Evolutionary conservation across 2,797 vertebrate species (phyloP).

Genomic region (Uromys caudimaculatus): DNA sequence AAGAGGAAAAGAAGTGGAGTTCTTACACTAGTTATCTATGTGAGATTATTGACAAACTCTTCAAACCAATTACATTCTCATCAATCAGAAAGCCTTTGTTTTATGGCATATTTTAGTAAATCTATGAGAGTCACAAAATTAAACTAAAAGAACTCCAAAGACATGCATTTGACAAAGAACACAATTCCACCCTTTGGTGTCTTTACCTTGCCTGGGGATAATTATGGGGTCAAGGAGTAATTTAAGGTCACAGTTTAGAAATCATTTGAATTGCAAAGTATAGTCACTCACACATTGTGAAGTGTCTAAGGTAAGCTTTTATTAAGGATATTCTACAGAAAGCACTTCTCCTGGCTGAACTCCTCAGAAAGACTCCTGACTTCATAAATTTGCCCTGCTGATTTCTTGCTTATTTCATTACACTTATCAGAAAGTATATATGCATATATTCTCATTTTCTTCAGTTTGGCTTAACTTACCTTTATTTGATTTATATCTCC

Average conservation of each 20-base stretch:
- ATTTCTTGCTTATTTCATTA: background rate
- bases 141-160: background rate
- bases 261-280: background rate
- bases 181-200: background rate
- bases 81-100: background rate
- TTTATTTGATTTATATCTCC: background rate
- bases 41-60: background rate
- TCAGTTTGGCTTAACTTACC: background rate
- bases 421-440: background rate
- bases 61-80: background rate
- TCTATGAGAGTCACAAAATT: background rate
- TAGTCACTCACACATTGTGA: background rate
- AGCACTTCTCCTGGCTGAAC: background rate
- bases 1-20: background rate
- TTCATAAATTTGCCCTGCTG: background rate
- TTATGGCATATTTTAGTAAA: background rate
- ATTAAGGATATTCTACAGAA: background rate
- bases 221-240: background rate
- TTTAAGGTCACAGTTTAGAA: background rate
- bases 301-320: background rate
- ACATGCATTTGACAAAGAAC: background rate
- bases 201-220: background rate
- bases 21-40: background rate
- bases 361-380: background rate
- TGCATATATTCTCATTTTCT: background rate